Evolutionary conservation across 2,113 vertebrate species (phyloP), one percentile per base, ranked within the genome.

Genomic region (Edolisoma coerulescens): DNA sequence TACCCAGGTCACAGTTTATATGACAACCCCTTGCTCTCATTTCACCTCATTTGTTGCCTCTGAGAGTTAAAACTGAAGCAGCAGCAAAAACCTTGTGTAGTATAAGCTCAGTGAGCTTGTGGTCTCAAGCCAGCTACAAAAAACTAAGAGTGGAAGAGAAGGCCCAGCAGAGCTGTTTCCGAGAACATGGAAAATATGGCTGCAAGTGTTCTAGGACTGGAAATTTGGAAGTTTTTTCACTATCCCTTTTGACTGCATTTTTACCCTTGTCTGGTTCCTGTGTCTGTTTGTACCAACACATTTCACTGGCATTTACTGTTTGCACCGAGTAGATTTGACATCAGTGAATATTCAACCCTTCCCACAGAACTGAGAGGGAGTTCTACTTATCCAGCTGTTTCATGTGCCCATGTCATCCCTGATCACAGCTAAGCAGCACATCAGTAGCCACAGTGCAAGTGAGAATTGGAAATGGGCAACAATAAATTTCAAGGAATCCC

Each of bases 21-120:
- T 52, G 50, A 83, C 41, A 59, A 23, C 7, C 12, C 19, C 21
- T 68, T 0, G 0, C 17, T 65, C 59, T 4, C 1, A 7, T 87
- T 92, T 91, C 12, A 53, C 61, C 35, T 63, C 30, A 18, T 63
- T 18, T 13, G 18, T 68, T 89, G 69, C 57, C 19, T 52, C 41
- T 79, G 44, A 67, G 26, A 96, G 13, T 42, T 61, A 42, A 84
- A 93, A 42, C 63, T 70, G 49, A 79, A 87, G 44, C 21, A 42
- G 17, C 27, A 69, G 49, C 41, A 17, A 45, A 44, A 64, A 9
- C 5, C 7, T 63, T 13, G 7, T 60, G 5, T 37, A 8, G 16
- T 49, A n/a, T 27, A 42, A 70, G 11, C 33, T 81, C 45, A 2
- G 50, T 6, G 5, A 77, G 20, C 21, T 42, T 70, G 50, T 3